phyloP scores from a whole-genome alignment of 1,140 invertebrate species.

The Akabosia matsudoensis region DNA sequence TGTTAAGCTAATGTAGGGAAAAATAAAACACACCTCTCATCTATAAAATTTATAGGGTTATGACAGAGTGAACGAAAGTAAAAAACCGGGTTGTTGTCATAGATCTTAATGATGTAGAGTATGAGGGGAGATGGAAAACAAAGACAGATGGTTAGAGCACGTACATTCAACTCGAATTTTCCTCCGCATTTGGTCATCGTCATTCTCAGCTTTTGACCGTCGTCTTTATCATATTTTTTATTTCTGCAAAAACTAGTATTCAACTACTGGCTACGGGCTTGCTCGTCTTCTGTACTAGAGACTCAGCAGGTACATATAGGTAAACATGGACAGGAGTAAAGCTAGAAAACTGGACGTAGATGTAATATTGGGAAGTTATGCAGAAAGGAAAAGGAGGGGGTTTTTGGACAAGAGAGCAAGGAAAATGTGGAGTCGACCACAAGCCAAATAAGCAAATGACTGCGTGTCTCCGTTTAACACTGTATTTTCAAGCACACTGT shows the following conservation, averaged over 20 bases:
- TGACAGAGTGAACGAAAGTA: background rate
- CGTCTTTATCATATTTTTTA: background rate
- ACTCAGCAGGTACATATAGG: too few relatives aligned
- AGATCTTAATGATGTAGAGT: slow-evolving; percentile 15
- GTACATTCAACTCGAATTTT: slow-evolving; percentile 21
- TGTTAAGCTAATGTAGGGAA: too few relatives aligned
- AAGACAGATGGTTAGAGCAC: slow-evolving; percentile 5
- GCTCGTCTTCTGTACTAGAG: too few relatives aligned
- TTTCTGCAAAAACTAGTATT: background rate
- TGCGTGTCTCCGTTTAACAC: background rate
- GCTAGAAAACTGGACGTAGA: background rate
- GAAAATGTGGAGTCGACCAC: background rate
- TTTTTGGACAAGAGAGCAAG: background rate
- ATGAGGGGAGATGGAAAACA: background rate
- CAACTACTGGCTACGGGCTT: too few relatives aligned
- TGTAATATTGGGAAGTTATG: background rate
- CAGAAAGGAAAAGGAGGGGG: background rate
- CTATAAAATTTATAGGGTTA: background rate
- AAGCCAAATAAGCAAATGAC: slow-evolving; percentile 25
- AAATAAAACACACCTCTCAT: background rate
- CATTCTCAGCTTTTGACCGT: background rate
- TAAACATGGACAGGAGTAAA: too few relatives aligned
- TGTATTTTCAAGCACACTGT: background rate
- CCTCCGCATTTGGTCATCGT: slow-evolving; percentile 10
- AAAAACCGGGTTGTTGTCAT: slow-evolving; percentile 23